Conservation (phyloP, 2,113 vertebrate species). For the Ageneiosus marmoratus region DNA sequence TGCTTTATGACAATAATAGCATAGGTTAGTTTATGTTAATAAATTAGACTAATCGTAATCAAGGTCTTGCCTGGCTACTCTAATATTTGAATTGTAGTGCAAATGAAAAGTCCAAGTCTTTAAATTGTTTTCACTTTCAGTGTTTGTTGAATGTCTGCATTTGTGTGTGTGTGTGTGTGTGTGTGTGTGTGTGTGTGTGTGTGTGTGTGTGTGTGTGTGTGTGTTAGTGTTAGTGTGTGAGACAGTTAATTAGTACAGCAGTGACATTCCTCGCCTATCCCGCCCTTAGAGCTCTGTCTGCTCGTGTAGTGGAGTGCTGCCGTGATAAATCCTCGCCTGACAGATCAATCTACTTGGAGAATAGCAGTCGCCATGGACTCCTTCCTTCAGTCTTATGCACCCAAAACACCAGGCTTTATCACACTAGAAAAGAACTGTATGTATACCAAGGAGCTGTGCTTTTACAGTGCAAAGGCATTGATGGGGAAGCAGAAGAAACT, state of each 20-base stretch:
- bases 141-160: constrained; percentile 36
- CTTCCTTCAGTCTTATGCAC: constrained; percentile 15
- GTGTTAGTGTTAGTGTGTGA: constrained; percentile 16
- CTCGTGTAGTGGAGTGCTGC: constrained; percentile 8
- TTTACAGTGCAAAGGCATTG: neutral
- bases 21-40: neutral
- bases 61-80: neutral
- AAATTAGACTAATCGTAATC: neutral
- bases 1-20: neutral
- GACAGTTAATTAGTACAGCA: constrained; percentile 34
- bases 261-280: constrained; percentile 28
- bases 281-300: constrained; percentile 30
- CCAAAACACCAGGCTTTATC: neutral
- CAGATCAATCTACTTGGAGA: constrained; percentile 33
- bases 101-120: neutral
- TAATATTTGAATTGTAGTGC: neutral
- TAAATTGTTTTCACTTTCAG: neutral
- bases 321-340: constrained; percentile 45
- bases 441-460: neutral
- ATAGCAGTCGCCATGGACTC: neutral
- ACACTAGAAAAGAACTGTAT: neutral
- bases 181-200: neutral
- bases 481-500: constrained; percentile 12
- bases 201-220: too few species aligned
- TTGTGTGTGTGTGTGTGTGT: too few species aligned